These are phyloP conservation scores for Acrocephalus arundinaceus DNA, from an alignment of 2,113 vertebrate genomes.

Conservation along the genomic window DNA sequence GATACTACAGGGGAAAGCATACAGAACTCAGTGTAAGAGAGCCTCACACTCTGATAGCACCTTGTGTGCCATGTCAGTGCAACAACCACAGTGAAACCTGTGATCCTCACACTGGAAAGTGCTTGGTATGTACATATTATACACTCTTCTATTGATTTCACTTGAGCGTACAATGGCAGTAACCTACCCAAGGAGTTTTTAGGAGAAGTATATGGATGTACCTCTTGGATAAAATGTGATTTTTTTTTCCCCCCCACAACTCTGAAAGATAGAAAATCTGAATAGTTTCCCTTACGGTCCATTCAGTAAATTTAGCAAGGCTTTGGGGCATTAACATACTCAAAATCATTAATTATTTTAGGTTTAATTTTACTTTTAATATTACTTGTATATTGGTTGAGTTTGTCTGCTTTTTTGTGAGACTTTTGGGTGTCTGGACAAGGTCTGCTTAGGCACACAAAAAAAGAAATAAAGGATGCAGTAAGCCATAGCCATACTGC, in stretches of 20 bases:
- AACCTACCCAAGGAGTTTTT: neutral
- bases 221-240: neutral
- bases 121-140: slow-evolving; percentile 78
- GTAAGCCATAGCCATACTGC: neutral
- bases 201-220: neutral
- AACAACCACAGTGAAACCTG: slow-evolving; percentile 89
- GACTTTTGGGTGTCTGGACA: neutral
- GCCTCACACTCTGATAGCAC: slow-evolving; percentile 44
- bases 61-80: slow-evolving; percentile 87
- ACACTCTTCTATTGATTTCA: neutral
- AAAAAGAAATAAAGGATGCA: neutral
- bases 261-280: neutral
- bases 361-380: neutral
- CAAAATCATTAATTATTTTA: neutral
- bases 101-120: slow-evolving; percentile 83
- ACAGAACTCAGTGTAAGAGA: slow-evolving; percentile 51
- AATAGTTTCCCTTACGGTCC: neutral
- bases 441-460: neutral
- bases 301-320: neutral
- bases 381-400: neutral
- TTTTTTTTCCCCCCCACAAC: fast-evolving
- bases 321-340: neutral
- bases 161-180: neutral
- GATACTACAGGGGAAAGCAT: slow-evolving; percentile 79
- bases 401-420: neutral